Conservation (phyloP, 2,113 vertebrate genomes). For the Scopus umbretta region DNA sequence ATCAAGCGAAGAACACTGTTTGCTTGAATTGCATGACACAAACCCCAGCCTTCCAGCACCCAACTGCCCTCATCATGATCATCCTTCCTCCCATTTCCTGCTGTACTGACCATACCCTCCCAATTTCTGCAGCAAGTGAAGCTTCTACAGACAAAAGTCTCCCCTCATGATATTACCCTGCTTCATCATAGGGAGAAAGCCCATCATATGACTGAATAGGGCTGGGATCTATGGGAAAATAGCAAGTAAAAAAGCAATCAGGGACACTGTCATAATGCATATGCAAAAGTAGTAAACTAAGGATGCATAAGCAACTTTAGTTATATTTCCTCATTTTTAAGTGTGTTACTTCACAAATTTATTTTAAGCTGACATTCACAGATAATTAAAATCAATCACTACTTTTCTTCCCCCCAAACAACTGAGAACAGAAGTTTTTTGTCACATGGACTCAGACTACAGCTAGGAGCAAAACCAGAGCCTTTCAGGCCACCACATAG, state of each 20-base stretch:
- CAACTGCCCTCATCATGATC: background rate
- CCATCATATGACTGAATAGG: background rate
- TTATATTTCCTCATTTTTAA: background rate
- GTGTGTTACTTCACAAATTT: background rate
- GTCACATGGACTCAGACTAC: rapidly evolving
- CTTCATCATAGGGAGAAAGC: background rate
- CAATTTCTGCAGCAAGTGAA: background rate
- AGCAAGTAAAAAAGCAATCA: background rate
- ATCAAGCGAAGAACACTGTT: background rate
- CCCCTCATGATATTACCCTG: background rate
- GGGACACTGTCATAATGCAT: background rate
- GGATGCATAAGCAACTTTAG: background rate
- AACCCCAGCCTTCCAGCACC: background rate
- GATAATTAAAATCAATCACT: background rate
- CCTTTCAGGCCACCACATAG: background rate
- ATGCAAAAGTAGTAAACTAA: background rate
- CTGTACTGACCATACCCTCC: background rate
- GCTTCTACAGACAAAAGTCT: background rate
- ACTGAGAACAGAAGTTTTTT: background rate
- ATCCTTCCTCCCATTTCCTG: background rate
- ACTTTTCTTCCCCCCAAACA: background rate
- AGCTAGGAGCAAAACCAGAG: background rate
- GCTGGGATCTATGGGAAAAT: background rate
- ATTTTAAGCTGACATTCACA: background rate
- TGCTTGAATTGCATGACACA: background rate